Evolutionary conservation across 2,888 invertebrate genomes (phyloP).

Genomic region (Allygus modestus): DNA sequence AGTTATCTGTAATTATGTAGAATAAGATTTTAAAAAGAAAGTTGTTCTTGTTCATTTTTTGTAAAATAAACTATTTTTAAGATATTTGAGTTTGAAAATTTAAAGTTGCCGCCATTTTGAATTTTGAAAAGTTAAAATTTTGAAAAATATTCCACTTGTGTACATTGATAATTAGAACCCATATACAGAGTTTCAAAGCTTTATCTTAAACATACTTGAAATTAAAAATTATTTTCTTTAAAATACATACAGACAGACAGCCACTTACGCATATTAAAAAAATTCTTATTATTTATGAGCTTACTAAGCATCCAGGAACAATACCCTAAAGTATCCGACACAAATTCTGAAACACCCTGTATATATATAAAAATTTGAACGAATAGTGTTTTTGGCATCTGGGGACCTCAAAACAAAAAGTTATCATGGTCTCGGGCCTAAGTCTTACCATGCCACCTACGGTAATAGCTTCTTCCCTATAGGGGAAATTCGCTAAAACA

Average conservation of each 20-base stretch:
- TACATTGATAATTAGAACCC: not conserved
- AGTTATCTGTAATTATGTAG: not conserved
- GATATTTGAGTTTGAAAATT: not conserved
- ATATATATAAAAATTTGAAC: too few relatives aligned
- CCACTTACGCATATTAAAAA: conserved; percentile 13
- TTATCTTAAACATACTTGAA: not conserved
- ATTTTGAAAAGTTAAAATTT: not conserved
- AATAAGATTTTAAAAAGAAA: conserved; percentile 18
- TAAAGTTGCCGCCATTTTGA: not conserved
- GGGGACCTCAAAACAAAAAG: too few relatives aligned
- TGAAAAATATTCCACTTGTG: not conserved
- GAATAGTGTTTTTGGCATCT: too few relatives aligned
- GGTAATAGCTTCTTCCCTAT: too few relatives aligned
- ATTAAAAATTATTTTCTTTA: not conserved
- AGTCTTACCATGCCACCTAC: too few relatives aligned
- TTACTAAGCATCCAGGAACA: not conserved
- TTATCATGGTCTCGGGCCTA: too few relatives aligned
- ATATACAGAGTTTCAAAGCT: conserved; percentile 11
- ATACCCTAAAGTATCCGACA: conserved; percentile 1
- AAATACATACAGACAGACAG: not conserved
- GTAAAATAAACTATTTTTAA: not conserved
- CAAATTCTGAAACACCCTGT: not conserved
- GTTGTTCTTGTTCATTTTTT: not conserved
- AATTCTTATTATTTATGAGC: not conserved
- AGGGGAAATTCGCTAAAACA: too few relatives aligned